Percentiles rank a stretch among this genome's conserved stretches.
These are phyloP conservation scores for Columba livia DNA, from an alignment of 2,113 vertebrate species.

Conservation along the genomic window DNA sequence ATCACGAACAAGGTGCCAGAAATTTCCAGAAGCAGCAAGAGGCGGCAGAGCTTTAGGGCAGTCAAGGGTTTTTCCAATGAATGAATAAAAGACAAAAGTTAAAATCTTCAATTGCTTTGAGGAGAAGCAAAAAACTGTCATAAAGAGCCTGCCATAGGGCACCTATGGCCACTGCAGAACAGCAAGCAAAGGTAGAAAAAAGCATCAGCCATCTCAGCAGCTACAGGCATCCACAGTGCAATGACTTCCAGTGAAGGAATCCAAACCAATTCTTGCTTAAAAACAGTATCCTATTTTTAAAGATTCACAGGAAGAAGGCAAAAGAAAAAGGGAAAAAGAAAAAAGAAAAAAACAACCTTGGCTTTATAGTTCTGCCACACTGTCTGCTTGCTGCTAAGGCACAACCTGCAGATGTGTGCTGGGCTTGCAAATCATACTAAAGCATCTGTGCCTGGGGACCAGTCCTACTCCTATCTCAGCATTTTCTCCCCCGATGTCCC, in stretches of 20 bases:
- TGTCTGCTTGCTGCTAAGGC: neutral
- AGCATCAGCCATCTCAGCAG: neutral
- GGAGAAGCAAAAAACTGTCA: neutral
- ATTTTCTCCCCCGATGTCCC: neutral
- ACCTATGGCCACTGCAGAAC: neutral
- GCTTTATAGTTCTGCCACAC: neutral
- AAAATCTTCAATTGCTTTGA: neutral
- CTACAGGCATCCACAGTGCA: neutral
- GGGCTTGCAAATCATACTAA: constrained; percentile 5
- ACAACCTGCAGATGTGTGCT: constrained; percentile 8
- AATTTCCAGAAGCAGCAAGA: neutral
- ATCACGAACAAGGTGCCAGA: neutral
- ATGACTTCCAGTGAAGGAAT: neutral
- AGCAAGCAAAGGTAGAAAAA: neutral
- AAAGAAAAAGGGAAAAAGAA: neutral
- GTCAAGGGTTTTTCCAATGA: neutral
- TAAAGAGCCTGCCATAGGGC: neutral
- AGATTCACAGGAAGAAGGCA: neutral
- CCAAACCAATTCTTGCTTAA: neutral
- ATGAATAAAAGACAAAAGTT: neutral
- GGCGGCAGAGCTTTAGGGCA: neutral
- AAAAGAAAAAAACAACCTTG: neutral
- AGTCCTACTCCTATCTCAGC: constrained; percentile 9
- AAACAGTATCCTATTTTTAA: neutral
- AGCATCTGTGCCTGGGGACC: constrained; percentile 3